Evolutionary conservation across 1,140 invertebrate species (phyloP).

Genomic region (Halesus radiatus): DNA sequence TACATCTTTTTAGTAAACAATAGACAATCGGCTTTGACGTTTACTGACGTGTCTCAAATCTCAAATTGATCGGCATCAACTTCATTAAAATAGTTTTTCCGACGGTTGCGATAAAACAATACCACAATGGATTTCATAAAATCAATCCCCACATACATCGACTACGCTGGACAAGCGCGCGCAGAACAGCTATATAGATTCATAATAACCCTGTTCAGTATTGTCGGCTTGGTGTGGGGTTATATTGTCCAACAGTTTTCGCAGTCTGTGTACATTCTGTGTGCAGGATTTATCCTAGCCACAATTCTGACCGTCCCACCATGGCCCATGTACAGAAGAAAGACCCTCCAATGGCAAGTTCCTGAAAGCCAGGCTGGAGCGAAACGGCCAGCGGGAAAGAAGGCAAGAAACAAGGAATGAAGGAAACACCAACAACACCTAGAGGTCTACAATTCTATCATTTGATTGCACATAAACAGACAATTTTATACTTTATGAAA

Average conservation of each 20-base stretch:
- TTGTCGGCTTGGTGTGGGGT: conserved; percentile 92
- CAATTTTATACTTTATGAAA: neutral
- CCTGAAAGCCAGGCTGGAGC: conserved; percentile 63
- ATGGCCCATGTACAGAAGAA: conserved; percentile 92
- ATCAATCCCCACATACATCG: conserved; percentile 71
- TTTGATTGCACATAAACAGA: neutral
- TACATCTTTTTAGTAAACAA: neutral
- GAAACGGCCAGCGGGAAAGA: conserved; percentile 60
- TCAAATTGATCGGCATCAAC: neutral
- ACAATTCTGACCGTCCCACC: conserved; percentile 89
- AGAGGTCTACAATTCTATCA: too few relatives aligned
- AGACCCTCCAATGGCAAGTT: conserved; percentile 93
- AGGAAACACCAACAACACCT: neutral
- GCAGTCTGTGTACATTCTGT: conserved; percentile 93
- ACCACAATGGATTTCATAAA: conserved; percentile 64
- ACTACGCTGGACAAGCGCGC: conserved; percentile 91
- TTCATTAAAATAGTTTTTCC: neutral
- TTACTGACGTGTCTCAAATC: conserved; percentile 29
- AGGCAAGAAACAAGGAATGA: conserved; percentile 63
- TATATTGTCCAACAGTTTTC: conserved; percentile 96
- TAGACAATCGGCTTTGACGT: conserved; percentile 13
- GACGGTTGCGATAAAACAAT: neutral
- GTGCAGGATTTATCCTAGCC: conserved; percentile 89
- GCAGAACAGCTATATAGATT: conserved; percentile 90
- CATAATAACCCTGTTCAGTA: conserved; percentile 90